phyloP scores from a whole-genome alignment of 2,888 invertebrate genomes.

The Sinhomidia bicolor region DNA sequence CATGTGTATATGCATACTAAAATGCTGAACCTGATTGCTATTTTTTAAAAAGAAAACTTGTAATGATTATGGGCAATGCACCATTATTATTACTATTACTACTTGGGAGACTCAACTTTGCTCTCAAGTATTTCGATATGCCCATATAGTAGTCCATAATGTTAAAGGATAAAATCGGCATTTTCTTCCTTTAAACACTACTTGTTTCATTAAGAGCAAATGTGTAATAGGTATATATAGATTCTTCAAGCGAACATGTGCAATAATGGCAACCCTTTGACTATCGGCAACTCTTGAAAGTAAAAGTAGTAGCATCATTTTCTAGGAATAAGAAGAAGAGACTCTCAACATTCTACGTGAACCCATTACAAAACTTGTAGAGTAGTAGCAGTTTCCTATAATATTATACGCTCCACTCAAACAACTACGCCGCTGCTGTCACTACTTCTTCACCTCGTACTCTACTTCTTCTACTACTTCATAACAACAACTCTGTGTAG shows the following conservation, averaged over 20 bases:
- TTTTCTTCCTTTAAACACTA: background rate
- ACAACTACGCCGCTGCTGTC: background rate
- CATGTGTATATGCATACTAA: too few species aligned
- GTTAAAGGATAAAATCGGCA: background rate
- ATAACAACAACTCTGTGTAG: background rate
- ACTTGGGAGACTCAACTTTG: too few species aligned
- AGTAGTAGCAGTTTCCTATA: background rate
- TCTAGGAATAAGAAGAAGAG: slow-evolving; percentile 30
- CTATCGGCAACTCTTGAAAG: slow-evolving; percentile 49
- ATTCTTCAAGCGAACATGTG: background rate
- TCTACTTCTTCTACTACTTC: too few species aligned
- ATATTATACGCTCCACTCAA: background rate
- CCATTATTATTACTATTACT: background rate
- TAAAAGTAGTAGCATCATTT: too few species aligned
- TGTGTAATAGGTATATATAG: background rate
- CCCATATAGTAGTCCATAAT: background rate
- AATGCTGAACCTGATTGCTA: too few species aligned
- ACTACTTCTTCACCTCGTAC: slow-evolving; percentile 10
- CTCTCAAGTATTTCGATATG: too few species aligned
- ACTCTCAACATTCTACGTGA: slow-evolving; percentile 56
- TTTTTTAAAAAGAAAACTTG: background rate
- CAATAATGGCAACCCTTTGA: background rate
- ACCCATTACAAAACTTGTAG: slow-evolving; percentile 49
- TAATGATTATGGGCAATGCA: background rate
- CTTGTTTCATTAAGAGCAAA: background rate